Percentiles rank a stretch among this genome's conserved stretches.
These are phyloP conservation scores for Mola mola DNA, from an alignment of 2,113 vertebrate genomes.

Conservation along the genomic window DNA sequence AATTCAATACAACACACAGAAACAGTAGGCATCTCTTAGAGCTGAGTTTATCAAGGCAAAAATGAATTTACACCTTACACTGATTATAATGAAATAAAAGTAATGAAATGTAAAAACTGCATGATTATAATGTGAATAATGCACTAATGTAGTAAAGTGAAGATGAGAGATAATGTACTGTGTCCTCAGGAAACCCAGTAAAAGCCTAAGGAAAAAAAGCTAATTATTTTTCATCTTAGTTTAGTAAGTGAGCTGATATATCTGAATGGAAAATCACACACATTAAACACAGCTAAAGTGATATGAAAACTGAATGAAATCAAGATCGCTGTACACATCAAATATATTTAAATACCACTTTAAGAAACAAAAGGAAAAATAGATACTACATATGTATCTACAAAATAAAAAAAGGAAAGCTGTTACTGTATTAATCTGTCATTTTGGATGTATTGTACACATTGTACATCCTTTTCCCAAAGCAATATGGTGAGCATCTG, in stretches of 20 bases:
- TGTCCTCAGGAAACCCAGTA: conserved; percentile 9
- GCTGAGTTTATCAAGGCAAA: no score
- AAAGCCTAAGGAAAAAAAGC: conserved; percentile 15
- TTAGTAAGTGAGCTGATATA: conserved; percentile 24
- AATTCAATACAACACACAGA: no score
- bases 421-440: conserved; percentile 16
- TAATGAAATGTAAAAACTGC: conserved; percentile 1
- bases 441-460: conserved; percentile 29
- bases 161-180: conserved; percentile 15
- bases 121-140: conserved; percentile 7
- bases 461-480: conserved; percentile 1
- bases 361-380: not conserved
- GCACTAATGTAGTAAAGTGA: not conserved
- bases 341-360: not conserved
- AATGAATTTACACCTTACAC: not conserved
- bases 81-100: conserved; percentile 7
- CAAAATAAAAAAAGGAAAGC: conserved; percentile 11
- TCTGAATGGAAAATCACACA: conserved; percentile 17
- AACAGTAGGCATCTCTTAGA: no score
- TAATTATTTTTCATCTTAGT: conserved; percentile 43
- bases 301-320: conserved; percentile 14
- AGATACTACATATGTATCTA: conserved; percentile 13
- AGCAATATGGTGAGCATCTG: not conserved
- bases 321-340: not conserved
- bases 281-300: conserved; percentile 11